Evolutionary conservation across 35 echinoderm and acorn worm genomes (phyloP).

Genomic region (Nesometra sesokonis): DNA sequence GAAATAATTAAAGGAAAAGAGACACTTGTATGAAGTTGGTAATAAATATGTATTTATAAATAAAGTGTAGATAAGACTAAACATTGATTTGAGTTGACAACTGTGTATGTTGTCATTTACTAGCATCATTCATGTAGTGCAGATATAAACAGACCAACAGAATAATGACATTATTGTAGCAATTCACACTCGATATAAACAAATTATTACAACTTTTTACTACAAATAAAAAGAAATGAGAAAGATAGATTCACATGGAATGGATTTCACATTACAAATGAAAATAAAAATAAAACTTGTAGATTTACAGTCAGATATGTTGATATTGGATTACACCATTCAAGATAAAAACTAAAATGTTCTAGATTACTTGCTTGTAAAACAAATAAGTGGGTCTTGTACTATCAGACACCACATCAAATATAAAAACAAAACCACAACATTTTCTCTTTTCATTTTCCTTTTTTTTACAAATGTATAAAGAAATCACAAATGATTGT

Average conservation of each 20-base stretch:
- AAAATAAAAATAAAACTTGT: background rate
- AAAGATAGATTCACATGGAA: background rate
- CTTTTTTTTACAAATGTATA: background rate
- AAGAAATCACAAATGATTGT: background rate
- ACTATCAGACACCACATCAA: background rate
- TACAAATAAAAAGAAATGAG: background rate
- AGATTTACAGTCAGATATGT: background rate
- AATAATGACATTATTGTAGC: background rate
- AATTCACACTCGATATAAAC: background rate
- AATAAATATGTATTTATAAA: constrained; percentile 1
- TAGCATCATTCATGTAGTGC: background rate
- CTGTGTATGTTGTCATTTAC: background rate
- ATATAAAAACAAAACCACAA: background rate
- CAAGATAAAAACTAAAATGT: background rate
- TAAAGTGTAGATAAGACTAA: background rate
- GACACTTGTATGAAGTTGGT: background rate
- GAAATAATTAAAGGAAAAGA: background rate
- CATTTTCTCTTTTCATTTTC: background rate
- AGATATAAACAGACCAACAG: background rate
- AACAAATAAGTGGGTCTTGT: background rate
- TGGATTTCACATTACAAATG: background rate
- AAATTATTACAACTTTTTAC: background rate
- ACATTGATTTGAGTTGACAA: background rate
- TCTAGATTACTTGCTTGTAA: background rate
- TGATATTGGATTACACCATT: background rate